A percentile compares a stretch with the other conserved stretches of the same genome.
phyloP scores from a whole-genome alignment of 2,113 vertebrate species.

The Oryzias melastigma region DNA sequence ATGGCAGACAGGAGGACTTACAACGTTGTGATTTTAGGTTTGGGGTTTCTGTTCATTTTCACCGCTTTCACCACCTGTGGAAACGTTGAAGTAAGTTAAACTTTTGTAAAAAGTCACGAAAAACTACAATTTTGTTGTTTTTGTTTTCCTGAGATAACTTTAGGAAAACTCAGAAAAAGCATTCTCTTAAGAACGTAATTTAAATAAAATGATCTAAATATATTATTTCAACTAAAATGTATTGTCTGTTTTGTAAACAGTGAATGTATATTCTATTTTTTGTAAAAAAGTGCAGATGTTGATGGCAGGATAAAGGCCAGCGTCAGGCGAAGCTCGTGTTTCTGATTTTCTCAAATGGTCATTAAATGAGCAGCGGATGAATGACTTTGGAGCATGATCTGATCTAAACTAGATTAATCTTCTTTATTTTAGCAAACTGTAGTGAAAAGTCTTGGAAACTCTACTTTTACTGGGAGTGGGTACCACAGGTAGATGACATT shows the following conservation, averaged over 20 bases:
- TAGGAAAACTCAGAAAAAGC: too few relatives aligned
- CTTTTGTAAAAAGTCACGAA: too few relatives aligned
- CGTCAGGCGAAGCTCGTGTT: constrained; percentile 69
- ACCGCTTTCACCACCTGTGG: constrained; percentile 82
- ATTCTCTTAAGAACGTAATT: too few relatives aligned
- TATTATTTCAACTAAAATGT: too few relatives aligned
- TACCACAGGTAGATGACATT: constrained; percentile 86
- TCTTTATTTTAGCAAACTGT: constrained; percentile 89
- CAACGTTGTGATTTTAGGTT: constrained; percentile 78
- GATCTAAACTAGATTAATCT: background rate
- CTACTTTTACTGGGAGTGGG: constrained; percentile 89
- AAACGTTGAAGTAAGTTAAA: constrained; percentile 76
- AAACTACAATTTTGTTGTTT: too few relatives aligned
- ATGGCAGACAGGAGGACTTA: constrained; percentile 78
- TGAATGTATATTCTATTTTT: background rate
- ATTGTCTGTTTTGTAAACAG: too few relatives aligned
- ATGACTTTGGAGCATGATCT: constrained; percentile 1
- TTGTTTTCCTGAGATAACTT: too few relatives aligned
- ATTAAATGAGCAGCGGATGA: constrained; percentile 39
- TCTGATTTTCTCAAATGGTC: constrained; percentile 60
- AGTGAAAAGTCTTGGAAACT: constrained; percentile 86
- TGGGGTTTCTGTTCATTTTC: constrained; percentile 79
- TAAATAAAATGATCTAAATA: too few relatives aligned
- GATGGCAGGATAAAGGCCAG: background rate
- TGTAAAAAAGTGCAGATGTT: background rate